Evolutionary conservation across 2,888 invertebrate species (phyloP).

Genomic region (Cyclophora albipunctata): DNA sequence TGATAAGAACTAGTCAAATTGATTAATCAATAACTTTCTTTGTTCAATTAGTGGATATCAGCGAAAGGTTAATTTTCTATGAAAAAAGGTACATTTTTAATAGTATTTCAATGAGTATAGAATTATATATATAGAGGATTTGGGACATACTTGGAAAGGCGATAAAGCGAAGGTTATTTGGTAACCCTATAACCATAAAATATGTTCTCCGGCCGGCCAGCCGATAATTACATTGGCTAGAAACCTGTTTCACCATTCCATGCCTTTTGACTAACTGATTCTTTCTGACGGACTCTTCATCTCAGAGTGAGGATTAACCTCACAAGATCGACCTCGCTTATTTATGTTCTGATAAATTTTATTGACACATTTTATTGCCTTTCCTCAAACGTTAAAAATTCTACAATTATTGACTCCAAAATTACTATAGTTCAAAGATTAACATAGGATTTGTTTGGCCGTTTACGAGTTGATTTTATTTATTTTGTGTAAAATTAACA

Average conservation of each 20-base stretch:
- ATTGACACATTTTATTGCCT: constrained; percentile 9
- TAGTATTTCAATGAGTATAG: no score
- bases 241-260: constrained; percentile 46
- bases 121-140: no score
- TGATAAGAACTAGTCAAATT: not conserved
- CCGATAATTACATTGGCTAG: constrained; percentile 55
- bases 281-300: constrained; percentile 27
- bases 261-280: constrained; percentile 55
- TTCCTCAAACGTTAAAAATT: not conserved
- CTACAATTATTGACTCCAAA: not conserved
- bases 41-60: no score
- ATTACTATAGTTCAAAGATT: not conserved
- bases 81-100: no score
- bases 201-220: constrained; percentile 17
- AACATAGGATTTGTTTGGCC: not conserved
- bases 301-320: constrained; percentile 9
- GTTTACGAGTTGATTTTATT: not conserved
- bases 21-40: no score
- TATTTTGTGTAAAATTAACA: not conserved
- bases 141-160: no score
- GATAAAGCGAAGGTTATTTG: no score
- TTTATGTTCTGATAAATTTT: constrained; percentile 11
- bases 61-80: no score
- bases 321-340: constrained; percentile 1
- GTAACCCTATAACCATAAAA: no score